A percentile compares a stretch with the other conserved stretches of the same genome.
phyloP scores from a whole-genome alignment of 1,140 invertebrate species.

The Drosophila watanabei region DNA sequence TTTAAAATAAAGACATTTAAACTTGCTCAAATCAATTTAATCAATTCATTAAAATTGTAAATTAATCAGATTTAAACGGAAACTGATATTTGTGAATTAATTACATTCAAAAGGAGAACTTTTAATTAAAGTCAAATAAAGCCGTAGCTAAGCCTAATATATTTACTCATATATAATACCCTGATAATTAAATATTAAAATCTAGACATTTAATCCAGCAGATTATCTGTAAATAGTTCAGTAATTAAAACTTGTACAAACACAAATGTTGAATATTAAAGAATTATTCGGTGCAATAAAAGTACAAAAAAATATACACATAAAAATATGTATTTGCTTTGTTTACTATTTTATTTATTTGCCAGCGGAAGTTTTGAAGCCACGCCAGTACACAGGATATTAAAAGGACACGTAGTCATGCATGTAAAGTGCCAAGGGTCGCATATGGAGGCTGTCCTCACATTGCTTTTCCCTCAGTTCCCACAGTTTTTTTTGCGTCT shows the following conservation, averaged over 20 bases:
- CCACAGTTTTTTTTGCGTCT: neutral
- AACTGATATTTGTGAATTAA: neutral
- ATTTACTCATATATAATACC: neutral
- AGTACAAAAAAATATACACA: neutral
- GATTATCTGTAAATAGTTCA: neutral
- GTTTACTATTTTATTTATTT: slow-evolving; percentile 68
- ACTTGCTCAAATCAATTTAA: neutral
- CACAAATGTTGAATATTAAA: neutral
- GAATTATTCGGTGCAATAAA: neutral
- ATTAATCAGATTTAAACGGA: neutral
- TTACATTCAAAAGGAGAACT: neutral
- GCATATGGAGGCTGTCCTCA: slow-evolving; percentile 66
- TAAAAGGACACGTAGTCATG: slow-evolving; percentile 80
- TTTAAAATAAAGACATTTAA: too few species aligned
- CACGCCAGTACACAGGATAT: slow-evolving; percentile 64
- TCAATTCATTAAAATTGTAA: neutral
- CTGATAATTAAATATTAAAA: neutral
- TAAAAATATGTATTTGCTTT: slow-evolving; percentile 10
- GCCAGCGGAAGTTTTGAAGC: slow-evolving; percentile 67
- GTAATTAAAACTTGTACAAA: slow-evolving; percentile 12
- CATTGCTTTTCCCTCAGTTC: slow-evolving; percentile 15
- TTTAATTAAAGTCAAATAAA: neutral
- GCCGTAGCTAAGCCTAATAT: neutral
- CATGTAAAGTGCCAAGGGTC: slow-evolving; percentile 70
- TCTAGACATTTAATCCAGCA: neutral